These are phyloP conservation scores for Amphimedon queenslandica DNA, from an alignment of 37 sponge, comb jelly and placozoan genomes.

Conservation along the genomic window DNA sequence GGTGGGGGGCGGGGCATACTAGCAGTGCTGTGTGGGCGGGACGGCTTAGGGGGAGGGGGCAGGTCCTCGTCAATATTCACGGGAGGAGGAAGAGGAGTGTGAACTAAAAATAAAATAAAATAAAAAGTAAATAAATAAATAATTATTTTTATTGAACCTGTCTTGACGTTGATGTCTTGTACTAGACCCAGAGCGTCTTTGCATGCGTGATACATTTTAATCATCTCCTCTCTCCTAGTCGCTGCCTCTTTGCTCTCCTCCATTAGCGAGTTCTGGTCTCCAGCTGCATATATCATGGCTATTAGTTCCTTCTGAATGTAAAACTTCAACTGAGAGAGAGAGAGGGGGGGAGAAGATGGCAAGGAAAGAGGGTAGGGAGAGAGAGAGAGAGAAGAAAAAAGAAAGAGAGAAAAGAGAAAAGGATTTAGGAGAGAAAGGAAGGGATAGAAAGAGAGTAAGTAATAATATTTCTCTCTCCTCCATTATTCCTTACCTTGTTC, in stretches of 20 bases:
- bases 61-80: conserved; percentile 32
- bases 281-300: conserved; percentile 81
- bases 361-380: too few species aligned
- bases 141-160: too few species aligned
- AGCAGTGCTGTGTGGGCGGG: conserved; percentile 19
- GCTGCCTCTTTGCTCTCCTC: conserved; percentile 90
- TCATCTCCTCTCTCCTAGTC: conserved; percentile 81
- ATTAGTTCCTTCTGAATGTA: conserved; percentile 79
- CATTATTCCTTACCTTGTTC: conserved; percentile 66
- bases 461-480: too few species aligned
- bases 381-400: too few species aligned
- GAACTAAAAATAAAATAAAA: conserved; percentile 40
- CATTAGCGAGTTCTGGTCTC: conserved; percentile 84
- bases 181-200: conserved; percentile 85
- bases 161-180: conserved; percentile 77
- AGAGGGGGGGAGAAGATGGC: too few species aligned
- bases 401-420: not conserved
- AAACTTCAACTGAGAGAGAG: conserved; percentile 78
- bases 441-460: not conserved
- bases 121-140: too few species aligned
- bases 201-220: conserved; percentile 94
- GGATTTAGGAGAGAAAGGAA: not conserved
- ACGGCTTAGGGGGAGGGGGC: conserved; percentile 12
- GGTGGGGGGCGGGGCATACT: conserved; percentile 18
- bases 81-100: conserved; percentile 80